Base-by-base conservation (phyloP, 2,888 invertebrate species). In the Agrochola lota region DNA sequence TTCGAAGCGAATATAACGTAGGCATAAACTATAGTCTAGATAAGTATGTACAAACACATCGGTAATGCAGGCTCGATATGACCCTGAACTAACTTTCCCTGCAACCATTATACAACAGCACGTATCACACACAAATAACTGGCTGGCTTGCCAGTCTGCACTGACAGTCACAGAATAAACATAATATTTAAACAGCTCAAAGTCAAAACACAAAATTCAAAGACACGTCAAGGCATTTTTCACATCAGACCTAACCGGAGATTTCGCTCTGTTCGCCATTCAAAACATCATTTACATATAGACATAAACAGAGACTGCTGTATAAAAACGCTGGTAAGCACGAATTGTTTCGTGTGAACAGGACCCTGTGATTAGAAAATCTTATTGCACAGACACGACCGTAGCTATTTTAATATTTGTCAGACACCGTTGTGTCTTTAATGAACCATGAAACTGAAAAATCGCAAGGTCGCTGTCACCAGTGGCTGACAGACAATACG, bases 371-470 rank as follows among this genome's bases (percentile, higher is more conserved):
- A 60, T 85, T 71, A 85, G 83, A 78, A 82, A 78, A 82, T 64
- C 74, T 71, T 60, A 64, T 74, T 78, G 77, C 74, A 59, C 49
- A n/a, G 66, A 49, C 77, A 78, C 78, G 35, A 35, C 35, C 35
- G 81, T 73, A 84, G 43, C 35, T 35, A 85, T 77, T 82, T 71
- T 71, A 75, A 71, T 76, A 80, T 80, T 80, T 75, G 43, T 70
- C 78, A 79, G 57, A 78, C 68, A 62, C 70, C 35, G 71, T 77
- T 76, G 64, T 79, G 57, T 64, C 17, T 60, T 49, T 70, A 87
- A 83, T 87, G 77, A 84, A 84, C 67, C 85, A 78, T 85, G 84
- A 77, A 85, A 82, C 81, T 85, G 85, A 85, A 88, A 87, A 85
- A 74, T 82, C 52, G 43, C 77, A 85, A 88, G 87, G 87, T 79